These are phyloP conservation scores for Eumacrocentrus americanus DNA, from an alignment of 2,888 invertebrate species.

Conservation along the genomic window DNA sequence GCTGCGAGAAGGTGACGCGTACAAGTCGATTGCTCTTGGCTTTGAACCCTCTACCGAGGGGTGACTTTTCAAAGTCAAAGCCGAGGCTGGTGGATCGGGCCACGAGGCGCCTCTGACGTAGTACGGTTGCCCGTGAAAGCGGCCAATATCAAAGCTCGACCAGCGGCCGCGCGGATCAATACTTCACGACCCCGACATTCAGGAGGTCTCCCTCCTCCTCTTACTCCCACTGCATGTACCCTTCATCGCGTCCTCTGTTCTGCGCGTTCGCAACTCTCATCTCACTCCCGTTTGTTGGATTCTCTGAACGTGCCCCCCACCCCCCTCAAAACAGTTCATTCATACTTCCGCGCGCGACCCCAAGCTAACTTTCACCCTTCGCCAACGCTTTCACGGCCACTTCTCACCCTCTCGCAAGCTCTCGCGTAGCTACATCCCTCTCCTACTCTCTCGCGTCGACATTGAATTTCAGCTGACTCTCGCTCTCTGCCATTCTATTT, in stretches of 20 bases:
- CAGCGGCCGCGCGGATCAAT: constrained; percentile 57
- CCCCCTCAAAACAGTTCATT: constrained; percentile 50
- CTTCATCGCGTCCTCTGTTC: constrained; percentile 43
- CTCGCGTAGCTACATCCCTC: constrained; percentile 7
- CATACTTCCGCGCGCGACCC: constrained; percentile 48
- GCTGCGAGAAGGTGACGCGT: neutral
- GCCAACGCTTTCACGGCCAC: constrained; percentile 29
- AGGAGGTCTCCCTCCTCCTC: constrained; percentile 46
- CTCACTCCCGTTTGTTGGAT: constrained; percentile 29
- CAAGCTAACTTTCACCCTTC: constrained; percentile 26
- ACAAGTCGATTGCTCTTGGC: constrained; percentile 15
- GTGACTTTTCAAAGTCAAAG: constrained; percentile 39
- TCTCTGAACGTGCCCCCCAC: constrained; percentile 42
- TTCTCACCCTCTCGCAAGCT: constrained; percentile 28
- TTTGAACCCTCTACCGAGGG: constrained; percentile 31
- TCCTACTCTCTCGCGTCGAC: neutral
- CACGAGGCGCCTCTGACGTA: constrained; percentile 48
- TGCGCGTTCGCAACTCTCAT: constrained; percentile 26
- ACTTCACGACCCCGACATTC: constrained; percentile 61
- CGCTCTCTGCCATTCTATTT: constrained; percentile 1
- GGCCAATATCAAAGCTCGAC: constrained; percentile 54
- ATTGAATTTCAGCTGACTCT: constrained; percentile 20
- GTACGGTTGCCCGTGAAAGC: constrained; percentile 50
- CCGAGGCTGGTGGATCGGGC: constrained; percentile 32
- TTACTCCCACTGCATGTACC: constrained; percentile 47